Evolutionary conservation across 2,113 vertebrate species (phyloP).

Genomic region (Crotalus horridus): DNA sequence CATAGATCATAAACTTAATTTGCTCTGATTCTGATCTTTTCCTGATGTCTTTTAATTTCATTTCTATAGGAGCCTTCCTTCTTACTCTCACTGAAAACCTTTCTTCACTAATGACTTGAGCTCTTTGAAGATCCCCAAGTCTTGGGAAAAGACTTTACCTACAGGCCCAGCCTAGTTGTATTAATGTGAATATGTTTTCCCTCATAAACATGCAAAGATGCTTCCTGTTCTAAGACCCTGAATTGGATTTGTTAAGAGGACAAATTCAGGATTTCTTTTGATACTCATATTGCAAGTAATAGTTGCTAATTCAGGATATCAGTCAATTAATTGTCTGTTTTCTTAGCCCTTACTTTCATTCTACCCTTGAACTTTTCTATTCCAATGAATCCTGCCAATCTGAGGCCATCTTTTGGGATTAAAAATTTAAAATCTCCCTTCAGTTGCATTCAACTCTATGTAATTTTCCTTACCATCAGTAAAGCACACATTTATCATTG

Average conservation of each 20-base stretch:
- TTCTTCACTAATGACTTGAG: fast-evolving
- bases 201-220: not conserved
- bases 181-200: not conserved
- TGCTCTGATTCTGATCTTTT: not conserved
- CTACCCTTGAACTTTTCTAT: not conserved
- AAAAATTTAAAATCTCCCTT: not conserved
- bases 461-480: not conserved
- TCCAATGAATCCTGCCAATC: not conserved
- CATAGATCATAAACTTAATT: not conserved
- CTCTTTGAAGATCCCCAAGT: not conserved
- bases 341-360: not conserved
- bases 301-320: not conserved
- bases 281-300: not conserved
- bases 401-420: not conserved
- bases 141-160: not conserved
- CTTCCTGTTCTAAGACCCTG: not conserved
- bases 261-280: not conserved
- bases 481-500: not conserved
- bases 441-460: not conserved
- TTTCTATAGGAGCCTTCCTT: not conserved
- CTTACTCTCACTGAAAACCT: not conserved
- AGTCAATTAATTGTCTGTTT: not conserved
- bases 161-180: not conserved
- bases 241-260: not conserved
- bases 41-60: fast-evolving